Evolutionary conservation across 2,797 vertebrate genomes (phyloP).

Genomic region (Spinibarbus caldwelli): DNA sequence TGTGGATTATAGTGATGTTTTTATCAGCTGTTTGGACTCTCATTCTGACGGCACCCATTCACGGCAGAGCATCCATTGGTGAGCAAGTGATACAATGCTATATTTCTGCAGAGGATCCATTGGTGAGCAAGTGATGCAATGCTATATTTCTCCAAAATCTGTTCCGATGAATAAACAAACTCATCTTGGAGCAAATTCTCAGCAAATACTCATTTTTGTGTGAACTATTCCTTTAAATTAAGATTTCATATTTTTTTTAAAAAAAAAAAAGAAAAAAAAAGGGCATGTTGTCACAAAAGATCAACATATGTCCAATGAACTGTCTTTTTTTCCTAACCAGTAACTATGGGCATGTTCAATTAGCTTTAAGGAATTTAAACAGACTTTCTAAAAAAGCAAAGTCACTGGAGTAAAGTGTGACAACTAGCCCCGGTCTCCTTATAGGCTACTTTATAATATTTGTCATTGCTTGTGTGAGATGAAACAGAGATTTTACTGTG

Average conservation of each 20-base stretch:
- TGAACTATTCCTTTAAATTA: neutral
- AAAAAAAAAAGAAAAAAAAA: too few species aligned
- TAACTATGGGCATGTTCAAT: too few species aligned
- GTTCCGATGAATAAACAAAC: too few species aligned
- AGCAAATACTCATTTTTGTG: neutral
- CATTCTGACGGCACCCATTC: neutral
- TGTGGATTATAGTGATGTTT: neutral
- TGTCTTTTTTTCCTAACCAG: neutral
- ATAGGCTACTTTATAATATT: too few species aligned
- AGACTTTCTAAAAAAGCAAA: neutral
- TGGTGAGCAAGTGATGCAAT: neutral
- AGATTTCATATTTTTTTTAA: neutral
- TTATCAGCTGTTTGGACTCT: neutral
- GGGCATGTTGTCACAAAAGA: neutral
- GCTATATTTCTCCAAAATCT: neutral
- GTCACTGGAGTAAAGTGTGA: neutral
- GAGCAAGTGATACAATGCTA: neutral
- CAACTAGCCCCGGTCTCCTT: neutral
- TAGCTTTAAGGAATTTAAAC: neutral
- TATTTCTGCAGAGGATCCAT: neutral
- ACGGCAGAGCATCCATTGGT: neutral
- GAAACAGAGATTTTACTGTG: slow-evolving; percentile 30
- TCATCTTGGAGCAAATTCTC: neutral
- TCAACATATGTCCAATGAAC: neutral
- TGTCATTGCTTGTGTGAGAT: neutral